These are phyloP conservation scores for Manis pentadactyla DNA, from an alignment of 2,797 vertebrate species.

Conservation along the genomic window DNA sequence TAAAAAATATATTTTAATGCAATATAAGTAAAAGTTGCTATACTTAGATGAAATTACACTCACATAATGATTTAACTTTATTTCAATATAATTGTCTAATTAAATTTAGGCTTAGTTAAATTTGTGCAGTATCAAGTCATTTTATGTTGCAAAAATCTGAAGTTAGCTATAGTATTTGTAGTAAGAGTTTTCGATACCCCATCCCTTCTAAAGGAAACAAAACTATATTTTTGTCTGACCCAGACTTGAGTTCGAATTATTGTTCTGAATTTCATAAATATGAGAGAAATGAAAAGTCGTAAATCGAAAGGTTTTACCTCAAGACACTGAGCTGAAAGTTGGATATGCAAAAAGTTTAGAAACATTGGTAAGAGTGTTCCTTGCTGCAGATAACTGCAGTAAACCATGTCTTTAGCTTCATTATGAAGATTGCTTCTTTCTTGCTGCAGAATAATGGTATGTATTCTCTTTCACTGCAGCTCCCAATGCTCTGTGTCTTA, in stretches of 20 bases:
- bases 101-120: slow-evolving; percentile 62
- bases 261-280: slow-evolving; percentile 84
- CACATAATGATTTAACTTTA: slow-evolving; percentile 55
- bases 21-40: slow-evolving; percentile 30
- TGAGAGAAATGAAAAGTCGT: slow-evolving; percentile 80
- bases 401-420: slow-evolving; percentile 82
- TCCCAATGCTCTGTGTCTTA: slow-evolving; percentile 88
- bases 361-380: slow-evolving; percentile 80
- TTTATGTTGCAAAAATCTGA: slow-evolving; percentile 62
- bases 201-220: slow-evolving; percentile 88
- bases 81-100: slow-evolving; percentile 65
- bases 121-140: slow-evolving; percentile 64
- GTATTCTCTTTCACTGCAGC: slow-evolving; percentile 86
- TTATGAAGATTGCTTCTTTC: slow-evolving; percentile 84
- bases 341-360: slow-evolving; percentile 81
- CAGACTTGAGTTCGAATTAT: slow-evolving; percentile 86
- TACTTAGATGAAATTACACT: slow-evolving; percentile 62
- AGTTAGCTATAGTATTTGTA: slow-evolving; percentile 62
- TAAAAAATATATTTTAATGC: slow-evolving; percentile 57
- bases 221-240: slow-evolving; percentile 91
- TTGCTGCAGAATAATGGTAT: slow-evolving; percentile 86
- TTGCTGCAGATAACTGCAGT: slow-evolving; percentile 86
- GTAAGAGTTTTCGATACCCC: slow-evolving; percentile 75
- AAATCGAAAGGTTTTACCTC: slow-evolving; percentile 83
- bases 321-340: slow-evolving; percentile 89